These are phyloP conservation scores for Saturnia japonica DNA, from an alignment of 2,888 invertebrate genomes.

Conservation along the genomic window DNA sequence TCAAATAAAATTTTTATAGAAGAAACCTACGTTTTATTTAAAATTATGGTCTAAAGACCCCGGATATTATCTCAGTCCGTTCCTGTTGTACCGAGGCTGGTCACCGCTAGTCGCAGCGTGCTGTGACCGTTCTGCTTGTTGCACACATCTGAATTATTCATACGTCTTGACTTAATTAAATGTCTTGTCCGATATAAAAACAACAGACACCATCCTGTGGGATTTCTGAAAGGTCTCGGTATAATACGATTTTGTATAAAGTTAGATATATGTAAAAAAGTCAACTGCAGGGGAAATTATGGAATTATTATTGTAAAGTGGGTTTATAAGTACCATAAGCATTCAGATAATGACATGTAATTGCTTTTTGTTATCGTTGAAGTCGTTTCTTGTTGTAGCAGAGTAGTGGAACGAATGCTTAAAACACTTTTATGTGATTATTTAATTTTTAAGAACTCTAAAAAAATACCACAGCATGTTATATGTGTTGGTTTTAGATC, in stretches of 20 bases:
- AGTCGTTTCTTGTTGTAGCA: neutral
- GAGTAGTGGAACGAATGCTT: conserved; percentile 5
- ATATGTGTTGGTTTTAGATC: neutral
- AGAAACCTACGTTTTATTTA: neutral
- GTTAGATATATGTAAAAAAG: conserved; percentile 4
- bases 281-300: neutral
- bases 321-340: neutral
- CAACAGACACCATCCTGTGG: conserved; percentile 35
- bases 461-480: neutral
- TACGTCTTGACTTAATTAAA: conserved; percentile 57
- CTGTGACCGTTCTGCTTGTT: conserved; percentile 75
- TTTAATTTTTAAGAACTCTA: neutral
- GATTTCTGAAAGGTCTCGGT: conserved; percentile 26
- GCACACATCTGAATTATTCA: conserved; percentile 74
- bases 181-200: conserved; percentile 31
- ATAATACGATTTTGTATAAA: conserved; percentile 3
- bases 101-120: conserved; percentile 69
- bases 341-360: conserved; percentile 6
- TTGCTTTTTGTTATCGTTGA: conserved; percentile 1
- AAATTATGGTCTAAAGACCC: neutral
- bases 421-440: neutral
- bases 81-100: conserved; percentile 28
- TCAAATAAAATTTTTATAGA: too few relatives aligned
- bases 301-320: neutral
- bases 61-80: conserved; percentile 16